A percentile compares a stretch with the other conserved stretches of the same genome.
Evolutionary conservation across 2,113 vertebrate species (phyloP).

Genomic region (Lycaon pictus): DNA sequence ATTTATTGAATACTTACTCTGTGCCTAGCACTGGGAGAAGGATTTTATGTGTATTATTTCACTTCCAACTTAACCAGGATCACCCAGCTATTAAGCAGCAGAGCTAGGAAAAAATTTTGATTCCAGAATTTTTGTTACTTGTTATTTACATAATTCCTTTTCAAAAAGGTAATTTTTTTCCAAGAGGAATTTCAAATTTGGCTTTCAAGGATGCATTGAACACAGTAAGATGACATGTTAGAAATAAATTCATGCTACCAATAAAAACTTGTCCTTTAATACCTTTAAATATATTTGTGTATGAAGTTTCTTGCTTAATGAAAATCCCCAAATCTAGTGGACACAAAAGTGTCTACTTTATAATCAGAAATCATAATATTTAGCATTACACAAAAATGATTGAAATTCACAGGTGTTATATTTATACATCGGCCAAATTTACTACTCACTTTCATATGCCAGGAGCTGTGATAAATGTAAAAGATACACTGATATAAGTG

Average conservation of each 20-base stretch:
- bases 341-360: background rate
- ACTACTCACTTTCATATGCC: background rate
- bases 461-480: background rate
- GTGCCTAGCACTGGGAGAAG: background rate
- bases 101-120: background rate
- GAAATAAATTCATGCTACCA: conserved; percentile 1
- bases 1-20: background rate
- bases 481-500: background rate
- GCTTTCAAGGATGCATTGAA: background rate
- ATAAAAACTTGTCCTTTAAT: conserved; percentile 1
- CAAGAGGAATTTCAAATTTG: conserved; percentile 33
- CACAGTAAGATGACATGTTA: background rate
- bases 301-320: background rate
- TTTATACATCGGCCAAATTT: background rate
- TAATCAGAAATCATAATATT: background rate
- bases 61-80: background rate
- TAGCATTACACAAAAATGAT: conserved; percentile 22
- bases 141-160: background rate
- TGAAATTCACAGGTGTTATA: background rate
- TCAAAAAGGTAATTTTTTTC: background rate
- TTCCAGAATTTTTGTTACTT: background rate
- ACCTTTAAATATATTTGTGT: background rate
- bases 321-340: background rate
- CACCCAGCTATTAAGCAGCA: background rate
- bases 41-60: background rate